Conservation (phyloP, 2,113 vertebrate species). For the Dascyllus trimaculatus region DNA sequence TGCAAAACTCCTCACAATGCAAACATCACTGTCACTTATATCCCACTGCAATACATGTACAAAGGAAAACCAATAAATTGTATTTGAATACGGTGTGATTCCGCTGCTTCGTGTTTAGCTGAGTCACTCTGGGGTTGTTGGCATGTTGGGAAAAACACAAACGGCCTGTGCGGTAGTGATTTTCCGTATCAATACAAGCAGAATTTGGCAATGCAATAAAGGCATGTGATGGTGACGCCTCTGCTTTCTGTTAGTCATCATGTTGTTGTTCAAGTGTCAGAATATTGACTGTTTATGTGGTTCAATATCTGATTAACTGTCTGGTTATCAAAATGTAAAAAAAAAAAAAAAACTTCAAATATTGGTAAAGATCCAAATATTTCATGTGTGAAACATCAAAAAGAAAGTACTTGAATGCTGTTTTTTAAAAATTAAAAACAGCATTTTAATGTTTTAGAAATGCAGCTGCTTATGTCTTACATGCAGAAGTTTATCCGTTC, state of each 20-base stretch:
- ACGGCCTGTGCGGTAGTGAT: neutral
- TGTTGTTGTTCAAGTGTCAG: slow-evolving; percentile 18
- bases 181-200: slow-evolving; percentile 6
- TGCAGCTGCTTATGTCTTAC: neutral
- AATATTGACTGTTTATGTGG: neutral
- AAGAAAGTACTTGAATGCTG: neutral
- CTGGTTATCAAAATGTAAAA: no score
- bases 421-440: neutral
- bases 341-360: no score
- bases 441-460: neutral
- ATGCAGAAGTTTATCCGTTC: neutral
- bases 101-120: slow-evolving; percentile 38
- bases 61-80: slow-evolving; percentile 66
- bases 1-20: slow-evolving; percentile 60
- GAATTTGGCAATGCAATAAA: slow-evolving; percentile 46
- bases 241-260: slow-evolving; percentile 15
- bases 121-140: neutral
- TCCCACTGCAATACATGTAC: slow-evolving; percentile 66
- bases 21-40: slow-evolving; percentile 64
- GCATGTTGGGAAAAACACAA: slow-evolving; percentile 22
- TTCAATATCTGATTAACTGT: slow-evolving; percentile 7
- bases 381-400: neutral
- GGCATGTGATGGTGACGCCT: slow-evolving; percentile 37
- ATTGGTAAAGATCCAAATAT: no score
- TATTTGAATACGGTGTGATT: slow-evolving; percentile 58